Conservation (phyloP, 2,113 vertebrate genomes). For the Serinus canaria region DNA sequence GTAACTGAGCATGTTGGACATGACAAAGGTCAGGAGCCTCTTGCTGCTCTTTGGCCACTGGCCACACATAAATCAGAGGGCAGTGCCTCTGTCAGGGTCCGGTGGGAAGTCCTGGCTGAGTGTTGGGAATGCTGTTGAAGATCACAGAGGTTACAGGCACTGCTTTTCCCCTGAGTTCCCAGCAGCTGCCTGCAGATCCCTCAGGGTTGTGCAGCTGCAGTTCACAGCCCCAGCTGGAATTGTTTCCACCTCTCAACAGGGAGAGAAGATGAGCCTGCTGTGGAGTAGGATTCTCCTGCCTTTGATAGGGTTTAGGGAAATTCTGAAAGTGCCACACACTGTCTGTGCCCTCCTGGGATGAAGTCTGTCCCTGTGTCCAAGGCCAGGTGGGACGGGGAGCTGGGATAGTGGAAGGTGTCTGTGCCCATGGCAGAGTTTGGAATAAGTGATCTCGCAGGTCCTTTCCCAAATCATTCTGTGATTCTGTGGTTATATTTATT, state of each 20-base stretch:
- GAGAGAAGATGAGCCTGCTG: neutral
- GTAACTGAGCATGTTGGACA: neutral
- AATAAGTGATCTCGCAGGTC: too few relatives aligned
- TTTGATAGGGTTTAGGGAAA: neutral
- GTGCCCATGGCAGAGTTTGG: neutral
- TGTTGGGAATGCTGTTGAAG: neutral
- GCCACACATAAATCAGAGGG: rapidly evolving
- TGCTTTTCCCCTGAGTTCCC: neutral
- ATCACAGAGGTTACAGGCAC: neutral
- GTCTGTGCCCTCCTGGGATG: neutral
- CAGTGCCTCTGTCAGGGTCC: rapidly evolving
- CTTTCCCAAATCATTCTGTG: neutral
- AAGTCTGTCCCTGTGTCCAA: neutral
- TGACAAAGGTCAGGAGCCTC: neutral
- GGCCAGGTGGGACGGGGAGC: rapidly evolving
- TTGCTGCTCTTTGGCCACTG: neutral
- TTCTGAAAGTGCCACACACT: rapidly evolving
- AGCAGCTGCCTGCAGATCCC: neutral
- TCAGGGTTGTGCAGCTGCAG: neutral
- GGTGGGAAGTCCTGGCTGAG: rapidly evolving
- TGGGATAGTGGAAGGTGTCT: neutral
- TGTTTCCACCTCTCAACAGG: rapidly evolving
- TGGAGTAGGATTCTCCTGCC: neutral
- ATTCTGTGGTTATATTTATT: neutral
- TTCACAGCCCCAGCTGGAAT: neutral